Base-by-base conservation (phyloP, 2,888 invertebrate species). In the Morpho deidamia region DNA sequence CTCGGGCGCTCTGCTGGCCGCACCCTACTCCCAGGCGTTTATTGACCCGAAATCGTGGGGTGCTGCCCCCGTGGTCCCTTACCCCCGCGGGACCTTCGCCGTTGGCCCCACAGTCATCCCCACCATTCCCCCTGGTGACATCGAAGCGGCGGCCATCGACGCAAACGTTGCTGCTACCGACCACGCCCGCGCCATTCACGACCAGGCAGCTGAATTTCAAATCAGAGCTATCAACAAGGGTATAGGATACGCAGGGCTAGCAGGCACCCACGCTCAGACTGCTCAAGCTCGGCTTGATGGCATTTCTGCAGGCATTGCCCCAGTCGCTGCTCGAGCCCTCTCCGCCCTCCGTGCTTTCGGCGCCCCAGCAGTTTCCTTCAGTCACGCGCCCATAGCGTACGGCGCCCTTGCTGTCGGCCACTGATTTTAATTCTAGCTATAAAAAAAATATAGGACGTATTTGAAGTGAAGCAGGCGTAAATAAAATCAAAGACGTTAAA, bases 191-290 rank as follows among this genome's bases (percentile, higher is more conserved):
- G 88, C 88, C 58, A 70, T 87, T 46, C 76, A 77, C 49, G 88
- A 90, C 82, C 87, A 89, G 67, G 83, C 86, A 60, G 66, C 83
- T 61, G 89, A 89, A 60, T 65, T 82, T 68, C 86, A 86, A 48
- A 87, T 86, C 53, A 84, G 75, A 63, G 87, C 86, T 60, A 69
- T 84, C 70, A 88, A 90, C 79, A 84, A 87, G 64, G 90, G 87
- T 52, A 85, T 81, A 60, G 86, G 85, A 70, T 81, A 88, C 77
- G 83, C 84, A 12, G 89, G 89, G 86, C 85, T 84, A 63, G 81
- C 83, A 39, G 76, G 86, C 38, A 88, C 88, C 61, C 85, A 89
- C 59, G 87, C 73, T 53, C 81, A 85, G 75, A 88, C 88, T 72
- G 79, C 70, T 1, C 76, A 84, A 66, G 88, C 88, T 63, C 81